phyloP scores from a whole-genome alignment of 2,888 invertebrate genomes.

The Mesopsocus fuscifrons region DNA sequence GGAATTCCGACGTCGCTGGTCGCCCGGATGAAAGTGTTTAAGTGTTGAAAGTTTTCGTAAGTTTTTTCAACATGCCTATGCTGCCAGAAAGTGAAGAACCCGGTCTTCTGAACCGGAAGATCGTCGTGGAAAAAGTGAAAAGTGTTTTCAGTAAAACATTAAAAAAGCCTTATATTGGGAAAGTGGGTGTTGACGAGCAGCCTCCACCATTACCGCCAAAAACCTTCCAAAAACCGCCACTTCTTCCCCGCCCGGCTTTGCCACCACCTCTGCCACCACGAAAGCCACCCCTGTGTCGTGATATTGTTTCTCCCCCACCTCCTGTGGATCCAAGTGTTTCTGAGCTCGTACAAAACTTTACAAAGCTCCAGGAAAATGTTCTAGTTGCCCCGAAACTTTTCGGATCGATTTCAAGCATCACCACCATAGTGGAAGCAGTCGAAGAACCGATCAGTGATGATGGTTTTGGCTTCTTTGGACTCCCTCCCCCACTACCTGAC shows the following conservation, averaged over 20 bases:
- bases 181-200: neutral
- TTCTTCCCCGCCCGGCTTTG: neutral
- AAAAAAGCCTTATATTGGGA: neutral
- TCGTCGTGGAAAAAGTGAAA: conserved; percentile 11
- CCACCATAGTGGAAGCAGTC: too few relatives aligned
- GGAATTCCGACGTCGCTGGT: too few relatives aligned
- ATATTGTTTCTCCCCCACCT: too few relatives aligned
- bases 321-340: neutral
- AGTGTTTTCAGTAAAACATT: conserved; percentile 11
- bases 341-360: conserved; percentile 1
- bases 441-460: too few relatives aligned
- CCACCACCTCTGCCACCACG: too few relatives aligned
- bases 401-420: too few relatives aligned
- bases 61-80: neutral
- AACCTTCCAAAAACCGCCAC: neutral
- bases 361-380: neutral
- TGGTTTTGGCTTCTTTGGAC: too few relatives aligned
- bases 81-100: neutral
- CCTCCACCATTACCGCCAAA: conserved; percentile 4
- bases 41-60: too few relatives aligned
- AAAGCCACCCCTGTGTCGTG: neutral
- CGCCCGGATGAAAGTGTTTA: too few relatives aligned
- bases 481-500: too few relatives aligned
- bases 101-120: conserved; percentile 8
- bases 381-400: too few relatives aligned